phyloP scores from a whole-genome alignment of 2,113 vertebrate species.

The Stegastes partitus region DNA sequence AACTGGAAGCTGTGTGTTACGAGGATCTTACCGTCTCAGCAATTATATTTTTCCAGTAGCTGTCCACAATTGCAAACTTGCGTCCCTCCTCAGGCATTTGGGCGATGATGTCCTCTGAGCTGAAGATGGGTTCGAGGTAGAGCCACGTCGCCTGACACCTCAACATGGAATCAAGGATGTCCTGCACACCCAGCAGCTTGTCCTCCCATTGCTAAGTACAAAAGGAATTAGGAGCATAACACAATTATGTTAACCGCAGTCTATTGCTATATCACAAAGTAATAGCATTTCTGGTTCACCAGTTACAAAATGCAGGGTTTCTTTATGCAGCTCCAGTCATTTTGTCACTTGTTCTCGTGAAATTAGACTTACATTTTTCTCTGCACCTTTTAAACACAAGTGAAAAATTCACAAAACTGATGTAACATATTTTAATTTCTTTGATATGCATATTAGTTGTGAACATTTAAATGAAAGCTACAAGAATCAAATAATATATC shows the following conservation, averaged over 20 bases:
- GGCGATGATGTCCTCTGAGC: constrained; percentile 92
- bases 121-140: constrained; percentile 95
- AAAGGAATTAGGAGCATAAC: not conserved
- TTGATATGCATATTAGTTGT: not conserved
- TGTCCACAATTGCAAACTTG: constrained; percentile 91
- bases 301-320: not conserved
- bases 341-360: too few species aligned
- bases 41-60: constrained; percentile 90
- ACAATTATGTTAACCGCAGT: not conserved
- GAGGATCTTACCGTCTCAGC: constrained; percentile 84
- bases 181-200: constrained; percentile 89
- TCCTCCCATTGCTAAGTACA: constrained; percentile 89
- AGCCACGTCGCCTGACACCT: constrained; percentile 93
- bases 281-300: not conserved
- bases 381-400: too few species aligned
- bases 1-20: not conserved
- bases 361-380: too few species aligned
- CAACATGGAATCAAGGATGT: constrained; percentile 90
- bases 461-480: not conserved
- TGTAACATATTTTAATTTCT: too few species aligned
- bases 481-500: not conserved
- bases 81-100: constrained; percentile 95
- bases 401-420: too few species aligned
- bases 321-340: too few species aligned
- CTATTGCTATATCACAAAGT: not conserved